phyloP scores from a whole-genome alignment of 2,888 invertebrate genomes.

The Drosophila koepferae region DNA sequence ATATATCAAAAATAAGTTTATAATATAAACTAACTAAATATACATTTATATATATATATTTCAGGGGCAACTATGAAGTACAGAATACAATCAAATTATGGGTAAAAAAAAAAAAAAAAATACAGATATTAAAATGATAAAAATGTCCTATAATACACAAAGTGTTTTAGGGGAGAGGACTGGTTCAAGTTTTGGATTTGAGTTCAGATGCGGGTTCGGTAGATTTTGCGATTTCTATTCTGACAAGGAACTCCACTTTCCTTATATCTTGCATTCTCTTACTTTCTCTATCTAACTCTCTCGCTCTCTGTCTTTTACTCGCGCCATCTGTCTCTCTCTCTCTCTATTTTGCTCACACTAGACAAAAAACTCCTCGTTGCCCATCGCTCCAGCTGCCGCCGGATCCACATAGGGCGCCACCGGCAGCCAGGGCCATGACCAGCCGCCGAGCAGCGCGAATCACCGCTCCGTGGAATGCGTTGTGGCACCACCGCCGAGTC shows the following conservation, averaged over 20 bases:
- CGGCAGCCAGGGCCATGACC: conserved; percentile 67
- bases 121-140: conserved; percentile 16
- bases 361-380: conserved; percentile 76
- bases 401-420: conserved; percentile 42
- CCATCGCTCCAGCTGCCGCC: conserved; percentile 32
- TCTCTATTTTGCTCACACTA: conserved; percentile 22
- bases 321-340: neutral
- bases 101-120: conserved; percentile 1
- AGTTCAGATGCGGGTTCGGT: conserved; percentile 23
- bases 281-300: neutral
- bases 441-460: conserved; percentile 79
- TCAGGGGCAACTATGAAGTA: conserved; percentile 21
- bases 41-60: neutral
- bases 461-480: conserved; percentile 84
- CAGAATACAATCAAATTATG: conserved; percentile 31
- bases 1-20: conserved; percentile 42
- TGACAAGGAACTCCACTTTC: conserved; percentile 29
- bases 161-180: conserved; percentile 26
- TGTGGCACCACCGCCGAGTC: conserved; percentile 77
- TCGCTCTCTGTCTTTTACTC: conserved; percentile 3
- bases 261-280: neutral
- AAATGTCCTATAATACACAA: conserved; percentile 52
- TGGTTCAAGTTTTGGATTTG: conserved; percentile 37
- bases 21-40: conserved; percentile 47
- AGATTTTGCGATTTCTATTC: conserved; percentile 17